Percentiles rank a stretch among this genome's conserved stretches.
Evolutionary conservation across 2,888 invertebrate species (phyloP).

Genomic region (Polyommatus icarus): DNA sequence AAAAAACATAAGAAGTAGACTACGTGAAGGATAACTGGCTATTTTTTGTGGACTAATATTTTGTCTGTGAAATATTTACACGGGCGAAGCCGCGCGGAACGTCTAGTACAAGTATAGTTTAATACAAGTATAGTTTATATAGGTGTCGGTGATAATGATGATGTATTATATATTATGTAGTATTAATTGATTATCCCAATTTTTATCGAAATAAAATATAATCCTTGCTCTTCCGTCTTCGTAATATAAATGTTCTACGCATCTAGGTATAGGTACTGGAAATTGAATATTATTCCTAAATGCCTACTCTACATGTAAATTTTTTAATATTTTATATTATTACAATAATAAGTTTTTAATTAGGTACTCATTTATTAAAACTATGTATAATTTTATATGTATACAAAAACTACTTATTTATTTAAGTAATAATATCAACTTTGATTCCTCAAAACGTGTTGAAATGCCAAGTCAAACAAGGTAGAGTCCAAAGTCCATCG

Average conservation of each 20-base stretch:
- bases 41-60: too few relatives aligned
- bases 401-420: neutral
- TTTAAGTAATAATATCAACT: neutral
- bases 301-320: neutral
- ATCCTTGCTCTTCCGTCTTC: neutral
- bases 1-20: too few relatives aligned
- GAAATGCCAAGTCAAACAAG: conserved; percentile 30
- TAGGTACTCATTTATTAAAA: neutral
- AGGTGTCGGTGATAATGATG: too few relatives aligned
- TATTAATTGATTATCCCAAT: too few relatives aligned
- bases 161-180: too few relatives aligned
- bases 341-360: neutral
- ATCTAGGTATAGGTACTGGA: neutral
- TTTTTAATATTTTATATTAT: neutral
- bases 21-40: too few relatives aligned
- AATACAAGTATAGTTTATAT: too few relatives aligned
- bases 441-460: conserved; percentile 9
- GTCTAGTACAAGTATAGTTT: too few relatives aligned
- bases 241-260: neutral
- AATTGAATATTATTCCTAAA: neutral
- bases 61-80: too few relatives aligned
- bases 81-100: too few relatives aligned
- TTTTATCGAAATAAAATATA: too few relatives aligned
- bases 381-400: neutral
- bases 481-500: conserved; percentile 27